A percentile compares a stretch with the other conserved stretches of the same genome.
These are phyloP conservation scores for Pseudolaguvia tuberculata DNA, from an alignment of 2,113 vertebrate genomes.

Conservation along the genomic window DNA sequence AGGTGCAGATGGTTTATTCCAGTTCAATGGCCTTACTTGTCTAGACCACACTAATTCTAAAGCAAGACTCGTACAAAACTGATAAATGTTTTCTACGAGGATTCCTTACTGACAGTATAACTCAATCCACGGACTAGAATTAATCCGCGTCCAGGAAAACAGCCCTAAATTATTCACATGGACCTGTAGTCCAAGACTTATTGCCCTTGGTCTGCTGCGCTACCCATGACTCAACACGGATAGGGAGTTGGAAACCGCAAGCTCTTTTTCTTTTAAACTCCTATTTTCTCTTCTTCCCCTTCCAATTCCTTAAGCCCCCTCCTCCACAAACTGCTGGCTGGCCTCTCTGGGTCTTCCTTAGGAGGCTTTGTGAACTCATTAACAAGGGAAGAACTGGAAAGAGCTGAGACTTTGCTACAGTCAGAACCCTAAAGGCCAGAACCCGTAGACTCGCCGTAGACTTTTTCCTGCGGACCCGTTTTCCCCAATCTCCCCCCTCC, in stretches of 20 bases:
- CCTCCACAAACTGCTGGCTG: slow-evolving; percentile 48
- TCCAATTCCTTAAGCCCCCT: slow-evolving; percentile 41
- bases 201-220: slow-evolving; percentile 46
- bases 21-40: slow-evolving; percentile 17
- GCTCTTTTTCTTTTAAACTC: slow-evolving; percentile 49
- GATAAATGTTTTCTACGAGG: slow-evolving; percentile 29
- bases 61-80: slow-evolving; percentile 1
- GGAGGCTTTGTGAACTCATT: slow-evolving; percentile 39
- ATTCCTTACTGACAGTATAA: slow-evolving; percentile 25
- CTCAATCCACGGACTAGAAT: slow-evolving; percentile 29
- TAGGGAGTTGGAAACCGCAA: slow-evolving; percentile 49
- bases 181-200: slow-evolving; percentile 39
- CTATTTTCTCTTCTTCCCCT: slow-evolving; percentile 44
- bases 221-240: slow-evolving; percentile 47
- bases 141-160: slow-evolving; percentile 37
- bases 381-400: slow-evolving; percentile 37
- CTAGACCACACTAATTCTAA: slow-evolving; percentile 18
- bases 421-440: slow-evolving; percentile 36
- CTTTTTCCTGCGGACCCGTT: not conserved
- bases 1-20: too few relatives aligned
- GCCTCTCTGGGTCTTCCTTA: slow-evolving; percentile 49
- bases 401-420: slow-evolving; percentile 35
- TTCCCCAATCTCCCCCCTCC: not conserved
- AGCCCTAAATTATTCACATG: slow-evolving; percentile 27
- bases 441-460: not conserved